These are phyloP conservation scores for Malacoctenus gilli DNA, from an alignment of 2,797 vertebrate species.

Conservation along the genomic window DNA sequence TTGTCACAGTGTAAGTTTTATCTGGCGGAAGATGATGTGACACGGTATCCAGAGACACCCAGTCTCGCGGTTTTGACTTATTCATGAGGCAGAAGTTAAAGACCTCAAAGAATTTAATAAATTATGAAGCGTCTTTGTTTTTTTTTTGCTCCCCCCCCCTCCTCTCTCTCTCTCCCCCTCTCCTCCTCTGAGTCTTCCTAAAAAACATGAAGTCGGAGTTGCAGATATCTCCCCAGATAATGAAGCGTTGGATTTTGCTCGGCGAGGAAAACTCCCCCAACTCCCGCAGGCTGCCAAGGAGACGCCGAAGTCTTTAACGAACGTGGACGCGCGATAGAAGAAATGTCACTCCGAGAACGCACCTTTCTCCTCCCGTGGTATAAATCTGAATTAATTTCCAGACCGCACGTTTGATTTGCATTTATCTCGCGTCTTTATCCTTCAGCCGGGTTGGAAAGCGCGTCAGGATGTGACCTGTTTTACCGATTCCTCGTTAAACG, in stretches of 20 bases:
- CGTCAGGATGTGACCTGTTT: constrained; percentile 8
- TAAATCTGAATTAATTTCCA: constrained; percentile 45
- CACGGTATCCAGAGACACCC: constrained; percentile 67
- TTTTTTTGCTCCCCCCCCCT: no score
- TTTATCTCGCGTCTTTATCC: constrained; percentile 30
- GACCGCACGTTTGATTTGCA: constrained; percentile 43
- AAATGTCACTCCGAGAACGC: constrained; percentile 44
- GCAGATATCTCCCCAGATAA: constrained; percentile 72
- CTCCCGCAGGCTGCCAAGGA: constrained; percentile 60
- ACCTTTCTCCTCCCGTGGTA: constrained; percentile 29
- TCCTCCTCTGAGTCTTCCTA: constrained; percentile 61
- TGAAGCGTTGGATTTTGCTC: constrained; percentile 68
- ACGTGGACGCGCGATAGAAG: constrained; percentile 64
- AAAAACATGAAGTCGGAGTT: constrained; percentile 65
- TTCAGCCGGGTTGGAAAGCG: constrained; percentile 22
- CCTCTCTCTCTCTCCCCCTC: no score
- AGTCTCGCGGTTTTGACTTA: constrained; percentile 70
- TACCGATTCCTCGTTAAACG: constrained; percentile 40
- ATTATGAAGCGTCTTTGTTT: constrained; percentile 75
- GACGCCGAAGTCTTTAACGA: constrained; percentile 60
- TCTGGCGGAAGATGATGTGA: constrained; percentile 69
- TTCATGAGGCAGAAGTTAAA: constrained; percentile 75
- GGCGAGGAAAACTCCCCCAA: constrained; percentile 55
- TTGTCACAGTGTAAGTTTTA: constrained; percentile 65
- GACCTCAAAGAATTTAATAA: constrained; percentile 78